Base-by-base conservation (phyloP, 2,888 invertebrate species). In the Patella pellucida region DNA sequence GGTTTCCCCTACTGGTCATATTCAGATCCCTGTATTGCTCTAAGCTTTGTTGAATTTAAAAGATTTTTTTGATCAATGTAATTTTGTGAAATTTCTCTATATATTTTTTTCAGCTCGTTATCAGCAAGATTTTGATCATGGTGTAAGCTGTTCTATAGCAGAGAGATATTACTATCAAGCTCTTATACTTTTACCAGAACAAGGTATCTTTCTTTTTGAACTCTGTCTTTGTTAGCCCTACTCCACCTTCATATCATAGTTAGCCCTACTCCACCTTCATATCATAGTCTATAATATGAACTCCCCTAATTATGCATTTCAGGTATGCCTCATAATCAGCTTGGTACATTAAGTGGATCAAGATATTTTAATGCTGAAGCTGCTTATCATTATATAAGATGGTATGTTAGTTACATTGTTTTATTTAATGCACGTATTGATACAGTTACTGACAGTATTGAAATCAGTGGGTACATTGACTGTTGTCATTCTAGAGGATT, bases 271-370 rank as follows among this genome's bases (percentile, higher is more conserved):
- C 41, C 7, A 41, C 41, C 27, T 27, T 27, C 27, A 14, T 31
- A 15, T 19, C 70, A 19, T 69, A 69, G 19, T 19, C 5, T n/a
- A n/a, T n/a, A 14, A 67, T 56, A 14, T 12, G 12, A 14, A 52
- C 15, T 62, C 5, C 3, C n/a, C 56, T 71, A 52, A 27, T 75
- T 69, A 56, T 69, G 31, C 76, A 70, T 73, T 75, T 15, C 80
- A 89, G 97, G 97, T 70, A 96, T 97, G 95, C 96, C 98, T 2
- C 95, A 96, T 89, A 98, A 98, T 92, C 98, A 98, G 91, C 92
- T 98, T 83, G 98, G 97, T 1, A 97, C 97, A 23, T 91, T 98
- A 73, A 94, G 94, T 78, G 94, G 95, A 23, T 85, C 85, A 0
- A 78, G 86, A 87, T 96, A 96, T 91, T 94, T 95, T 89, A 95